Percentiles rank a stretch among this genome's conserved stretches.
These are phyloP conservation scores for Athripsodes cinereus DNA, from an alignment of 2,888 invertebrate genomes.

Conservation along the genomic window DNA sequence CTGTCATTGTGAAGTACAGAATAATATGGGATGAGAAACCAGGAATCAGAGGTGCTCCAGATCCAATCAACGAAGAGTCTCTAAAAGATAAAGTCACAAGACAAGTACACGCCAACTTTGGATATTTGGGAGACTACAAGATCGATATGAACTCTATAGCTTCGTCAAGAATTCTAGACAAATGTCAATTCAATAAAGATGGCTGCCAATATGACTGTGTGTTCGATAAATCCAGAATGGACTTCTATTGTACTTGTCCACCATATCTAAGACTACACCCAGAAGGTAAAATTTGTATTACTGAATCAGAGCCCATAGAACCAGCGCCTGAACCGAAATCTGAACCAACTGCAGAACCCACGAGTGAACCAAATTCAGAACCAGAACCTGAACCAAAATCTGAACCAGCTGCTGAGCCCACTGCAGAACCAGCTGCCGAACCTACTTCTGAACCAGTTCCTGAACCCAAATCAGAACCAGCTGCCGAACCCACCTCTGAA, in stretches of 20 bases:
- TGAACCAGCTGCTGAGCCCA: constrained; percentile 17
- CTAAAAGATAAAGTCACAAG: constrained; percentile 45
- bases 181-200: constrained; percentile 60
- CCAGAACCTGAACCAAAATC: constrained; percentile 27
- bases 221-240: constrained; percentile 56
- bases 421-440: constrained; percentile 26
- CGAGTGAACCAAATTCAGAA: constrained; percentile 28
- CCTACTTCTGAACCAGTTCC: constrained; percentile 33
- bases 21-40: constrained; percentile 58
- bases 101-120: constrained; percentile 45
- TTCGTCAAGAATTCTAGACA: constrained; percentile 50
- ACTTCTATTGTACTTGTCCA: constrained; percentile 63
- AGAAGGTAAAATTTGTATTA: constrained; percentile 44
- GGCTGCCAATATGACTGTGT: constrained; percentile 61
- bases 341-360: constrained; percentile 29
- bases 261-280: constrained; percentile 41
- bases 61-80: constrained; percentile 45
- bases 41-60: constrained; percentile 40
- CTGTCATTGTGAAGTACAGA: constrained; percentile 59
- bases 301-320: constrained; percentile 31
- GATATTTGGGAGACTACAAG: constrained; percentile 50
- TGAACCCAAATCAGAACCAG: constrained; percentile 24
- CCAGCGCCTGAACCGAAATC: constrained; percentile 29
- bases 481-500: constrained; percentile 30
- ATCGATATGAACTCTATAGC: constrained; percentile 43